phyloP scores from a whole-genome alignment of 2,888 invertebrate genomes.

The Brenthis daphne region DNA sequence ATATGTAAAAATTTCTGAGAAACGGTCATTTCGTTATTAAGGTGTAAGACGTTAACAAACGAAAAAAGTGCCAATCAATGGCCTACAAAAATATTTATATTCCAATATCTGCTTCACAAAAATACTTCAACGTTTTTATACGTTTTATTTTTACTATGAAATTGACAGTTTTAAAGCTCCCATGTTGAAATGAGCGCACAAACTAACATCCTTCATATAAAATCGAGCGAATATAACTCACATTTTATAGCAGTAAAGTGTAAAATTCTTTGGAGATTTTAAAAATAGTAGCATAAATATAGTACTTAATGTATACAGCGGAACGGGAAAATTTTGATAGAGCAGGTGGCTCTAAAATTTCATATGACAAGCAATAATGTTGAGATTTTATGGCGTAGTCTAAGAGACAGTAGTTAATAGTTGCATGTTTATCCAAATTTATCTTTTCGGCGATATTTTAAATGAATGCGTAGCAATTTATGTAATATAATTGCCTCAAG shows the following conservation, averaged over 20 bases:
- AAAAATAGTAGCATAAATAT: slow-evolving; percentile 11
- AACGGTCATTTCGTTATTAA: too few relatives aligned
- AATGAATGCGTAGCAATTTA: too few relatives aligned
- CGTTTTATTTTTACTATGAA: slow-evolving; percentile 28
- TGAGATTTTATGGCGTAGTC: slow-evolving; percentile 2
- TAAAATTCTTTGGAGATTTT: neutral
- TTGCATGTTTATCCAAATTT: too few relatives aligned
- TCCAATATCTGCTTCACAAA: slow-evolving; percentile 31
- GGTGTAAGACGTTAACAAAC: neutral
- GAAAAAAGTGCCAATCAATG: neutral
- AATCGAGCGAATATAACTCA: too few relatives aligned
- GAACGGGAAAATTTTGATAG: neutral
- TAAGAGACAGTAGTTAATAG: too few relatives aligned
- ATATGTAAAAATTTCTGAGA: too few relatives aligned
- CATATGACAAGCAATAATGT: neutral
- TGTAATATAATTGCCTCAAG: too few relatives aligned
- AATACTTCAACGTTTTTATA: slow-evolving; percentile 28
- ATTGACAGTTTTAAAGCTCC: slow-evolving; percentile 39
- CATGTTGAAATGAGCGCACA: slow-evolving; percentile 17
- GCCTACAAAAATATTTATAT: slow-evolving; percentile 28
- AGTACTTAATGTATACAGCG: neutral
- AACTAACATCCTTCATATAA: slow-evolving; percentile 5
- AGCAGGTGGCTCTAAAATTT: slow-evolving; percentile 14
- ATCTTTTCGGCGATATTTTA: too few relatives aligned
- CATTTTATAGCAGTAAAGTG: neutral